phyloP scores from a whole-genome alignment of 2,113 vertebrate genomes.

The human region GRCh38 chr2:224877001-224877500 shows the following conservation, averaged over 20 bases:
- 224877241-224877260: not conserved
- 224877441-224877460: not conserved
- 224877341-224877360: not conserved
- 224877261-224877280: not conserved
- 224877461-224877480: not conserved
- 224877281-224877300: not conserved
- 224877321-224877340: not conserved
- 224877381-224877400: not conserved
- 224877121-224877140: rapidly evolving
- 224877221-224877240: not conserved
- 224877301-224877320: not conserved
- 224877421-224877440: not conserved
- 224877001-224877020: not conserved
- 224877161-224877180: not conserved
- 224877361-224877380: no score
- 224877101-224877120: not conserved
- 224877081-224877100: rapidly evolving
- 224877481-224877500: not conserved
- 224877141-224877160: not conserved
- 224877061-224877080: not conserved
- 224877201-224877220: not conserved
- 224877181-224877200: not conserved
- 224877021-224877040: not conserved
- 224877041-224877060: not conserved
- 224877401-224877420: not conserved